Base-by-base conservation (phyloP, 2,113 vertebrate species). In the Peromyscus leucopus region DNA sequence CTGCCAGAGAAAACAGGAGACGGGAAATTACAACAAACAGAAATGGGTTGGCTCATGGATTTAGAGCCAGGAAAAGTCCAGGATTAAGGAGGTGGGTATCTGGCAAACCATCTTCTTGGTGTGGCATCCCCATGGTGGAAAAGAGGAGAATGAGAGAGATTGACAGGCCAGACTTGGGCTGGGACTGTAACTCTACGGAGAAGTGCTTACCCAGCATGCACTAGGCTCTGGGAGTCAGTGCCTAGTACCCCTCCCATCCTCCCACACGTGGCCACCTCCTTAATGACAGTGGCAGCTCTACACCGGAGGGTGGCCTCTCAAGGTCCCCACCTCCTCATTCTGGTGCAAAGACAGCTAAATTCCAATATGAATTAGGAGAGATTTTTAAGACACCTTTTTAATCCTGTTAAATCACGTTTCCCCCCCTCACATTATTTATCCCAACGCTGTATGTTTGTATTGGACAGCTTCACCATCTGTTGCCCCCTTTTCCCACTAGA, bases 321-420 rank as follows among this genome's bases (percentile, higher is more conserved):
- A 46, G 22, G 28, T 46, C 36, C 33, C 75, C 2, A 5, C 9
- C 17, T 71, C 12, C 9, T 57, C 39, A n/a, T 42, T n/a, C 39
- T 33, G 3, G 42, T 26, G n/a, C 4, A 80, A 26, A n/a, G 61
- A 39, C 11, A 33, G 15, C 39, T 80, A 82, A 42, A 72, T 46
- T 72, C 57, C 51, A 31, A 31, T 12, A 51, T 28, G 33, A 72
- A 33, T 31, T 82, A 72, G 22, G 55, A 24, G 22, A 17, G 28
- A 59, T 4, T 61, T 84, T 80, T 57, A 82, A n/a, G 21, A n/a
- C 39, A 61, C 13, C 2, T 7, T 46, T 85, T 63, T 86, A 19
- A 26, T 71, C 89, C n/a, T 76, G n/a, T 79, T 48, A 91, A 93
- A 93, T 69, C 13, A 57, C 22, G 24, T 67, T 36, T 87, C 2